Base-by-base conservation (phyloP, 2,888 invertebrate species). In the Drepana falcataria region DNA sequence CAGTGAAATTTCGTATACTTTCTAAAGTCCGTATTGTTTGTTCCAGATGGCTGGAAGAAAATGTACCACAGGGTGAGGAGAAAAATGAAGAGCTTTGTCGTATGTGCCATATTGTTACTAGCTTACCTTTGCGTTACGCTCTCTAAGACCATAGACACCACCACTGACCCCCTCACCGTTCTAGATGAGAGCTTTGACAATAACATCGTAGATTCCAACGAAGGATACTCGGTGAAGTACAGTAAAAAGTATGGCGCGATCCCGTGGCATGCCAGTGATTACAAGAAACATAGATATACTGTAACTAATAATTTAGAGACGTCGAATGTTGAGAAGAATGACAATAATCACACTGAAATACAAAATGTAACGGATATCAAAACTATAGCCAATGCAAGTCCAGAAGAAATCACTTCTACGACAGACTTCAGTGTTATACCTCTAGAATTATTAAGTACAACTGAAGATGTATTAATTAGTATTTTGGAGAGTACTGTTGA, bases 161-260 rank as follows among this genome's bases (percentile, higher is more conserved):
- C 72, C 2, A 61, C 71, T 6, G 64, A 60, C n/a, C 64, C 69
- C 4, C 57, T 56, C 3, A 61, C 61, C 41, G 58, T 66, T 52
- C 58, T 63, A 37, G 79, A 84, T 41, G 78, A 85, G 5, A 71
- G 80, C 48, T 63, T 77, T 35, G 86, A 89, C 49, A 88, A 87
- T 48, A 87, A 83, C 53, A 85, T 91, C 40, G 84, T 90, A 55
- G 89, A 91, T 56, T 88, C 90, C 9, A 89, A 89, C 48, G 86
- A 87, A 59, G 84, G 85, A 55, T 85, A 81, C 55, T 74, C 83
- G 2, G 65, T 84, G 1, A 88, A 85, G 60, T 83, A 82, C 49
- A 79, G 84, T 51, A 84, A 82, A 47, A 84, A 85, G 51, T 83
- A 85, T 66, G 84, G 77, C 41, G 68, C 64, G 37, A 62, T 75